Percentiles rank a stretch among this genome's conserved stretches.
Conservation (phyloP, 2,888 invertebrate species). For the Morpho achilles region DNA sequence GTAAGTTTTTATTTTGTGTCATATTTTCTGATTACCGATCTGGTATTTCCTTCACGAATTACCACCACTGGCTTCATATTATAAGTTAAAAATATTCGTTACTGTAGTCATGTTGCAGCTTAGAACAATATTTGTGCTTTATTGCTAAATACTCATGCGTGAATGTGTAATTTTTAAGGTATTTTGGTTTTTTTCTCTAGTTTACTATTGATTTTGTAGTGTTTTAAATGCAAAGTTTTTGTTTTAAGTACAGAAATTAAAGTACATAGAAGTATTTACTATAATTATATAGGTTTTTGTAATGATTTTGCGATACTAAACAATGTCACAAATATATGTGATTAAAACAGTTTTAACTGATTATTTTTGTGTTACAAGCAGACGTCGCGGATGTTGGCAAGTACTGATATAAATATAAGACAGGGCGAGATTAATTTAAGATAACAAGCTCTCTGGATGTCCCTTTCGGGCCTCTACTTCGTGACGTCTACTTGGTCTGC, state of each 20-base stretch:
- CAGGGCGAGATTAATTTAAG: constrained; percentile 33
- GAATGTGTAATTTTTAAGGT: constrained; percentile 67
- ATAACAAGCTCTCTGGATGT: constrained; percentile 24
- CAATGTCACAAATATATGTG: constrained; percentile 48
- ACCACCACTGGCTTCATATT: constrained; percentile 71
- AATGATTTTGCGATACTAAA: constrained; percentile 42
- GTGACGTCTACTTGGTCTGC: constrained; percentile 30
- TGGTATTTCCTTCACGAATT: constrained; percentile 55
- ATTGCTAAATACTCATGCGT: constrained; percentile 78
- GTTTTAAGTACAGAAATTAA: constrained; percentile 67
- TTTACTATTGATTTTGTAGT: constrained; percentile 47
- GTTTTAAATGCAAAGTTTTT: constrained; percentile 63
- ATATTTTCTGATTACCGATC: constrained; percentile 62
- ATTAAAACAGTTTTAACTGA: constrained; percentile 30
- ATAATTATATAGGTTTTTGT: constrained; percentile 55
- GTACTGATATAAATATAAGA: constrained; percentile 16
- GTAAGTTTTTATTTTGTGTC: constrained; percentile 68
- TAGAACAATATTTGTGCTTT: constrained; percentile 76
- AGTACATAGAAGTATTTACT: constrained; percentile 74
- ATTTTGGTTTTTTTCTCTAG: constrained; percentile 37
- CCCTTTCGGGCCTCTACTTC: constrained; percentile 27
- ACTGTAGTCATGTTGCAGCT: constrained; percentile 74
- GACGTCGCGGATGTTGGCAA: constrained; percentile 42
- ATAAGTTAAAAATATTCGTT: constrained; percentile 49
- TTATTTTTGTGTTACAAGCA: constrained; percentile 36